Evolutionary conservation across 2,797 vertebrate species (phyloP).

Genomic region (Sciurus carolinensis): DNA sequence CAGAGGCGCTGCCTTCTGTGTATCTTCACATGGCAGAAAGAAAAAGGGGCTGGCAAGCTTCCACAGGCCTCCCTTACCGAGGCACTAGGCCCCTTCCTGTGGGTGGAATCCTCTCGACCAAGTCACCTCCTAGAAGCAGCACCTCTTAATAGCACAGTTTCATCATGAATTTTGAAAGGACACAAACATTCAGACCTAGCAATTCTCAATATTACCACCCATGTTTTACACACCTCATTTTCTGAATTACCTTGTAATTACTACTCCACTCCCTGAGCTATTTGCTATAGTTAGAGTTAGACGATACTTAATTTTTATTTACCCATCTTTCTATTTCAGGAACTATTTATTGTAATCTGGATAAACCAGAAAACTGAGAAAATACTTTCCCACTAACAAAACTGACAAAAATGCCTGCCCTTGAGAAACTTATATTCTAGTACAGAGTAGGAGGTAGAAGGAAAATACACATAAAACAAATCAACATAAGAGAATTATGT

Average conservation of each 20-base stretch:
- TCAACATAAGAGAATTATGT: background rate
- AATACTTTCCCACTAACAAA: conserved; percentile 27
- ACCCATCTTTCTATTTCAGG: background rate
- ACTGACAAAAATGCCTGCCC: background rate
- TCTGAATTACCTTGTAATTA: conserved; percentile 21
- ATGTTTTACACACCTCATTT: conserved; percentile 21
- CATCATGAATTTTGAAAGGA: background rate
- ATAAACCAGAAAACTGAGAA: background rate
- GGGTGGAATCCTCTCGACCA: background rate
- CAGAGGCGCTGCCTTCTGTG: background rate
- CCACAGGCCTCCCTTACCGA: background rate
- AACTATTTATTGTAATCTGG: conserved; percentile 5
- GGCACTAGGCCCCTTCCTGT: background rate
- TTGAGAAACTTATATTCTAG: background rate
- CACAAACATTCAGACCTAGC: background rate
- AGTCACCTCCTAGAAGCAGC: background rate
- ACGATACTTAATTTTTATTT: background rate
- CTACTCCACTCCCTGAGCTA: background rate
- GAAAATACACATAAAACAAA: background rate
- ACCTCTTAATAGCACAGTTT: background rate
- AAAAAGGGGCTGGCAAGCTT: background rate
- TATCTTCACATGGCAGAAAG: background rate
- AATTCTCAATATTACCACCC: background rate
- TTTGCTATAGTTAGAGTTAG: background rate
- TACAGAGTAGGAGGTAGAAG: accelerated